Base-by-base conservation (phyloP, 53 echinoderm and acorn worm genomes). In the Echinometra lucunter region DNA sequence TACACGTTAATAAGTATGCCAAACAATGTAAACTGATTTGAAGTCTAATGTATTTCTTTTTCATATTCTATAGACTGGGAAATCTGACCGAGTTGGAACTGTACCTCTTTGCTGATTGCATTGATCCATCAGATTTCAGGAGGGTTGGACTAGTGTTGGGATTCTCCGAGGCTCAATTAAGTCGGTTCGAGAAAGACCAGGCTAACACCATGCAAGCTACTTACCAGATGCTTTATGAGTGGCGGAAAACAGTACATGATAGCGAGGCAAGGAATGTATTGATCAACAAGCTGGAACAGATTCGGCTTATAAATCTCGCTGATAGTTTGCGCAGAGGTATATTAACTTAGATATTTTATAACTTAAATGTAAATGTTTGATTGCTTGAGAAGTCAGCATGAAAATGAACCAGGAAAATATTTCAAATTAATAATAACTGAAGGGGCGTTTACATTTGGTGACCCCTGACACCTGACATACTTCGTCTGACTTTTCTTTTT, bases 101-200 rank as follows among this genome's bases (percentile, higher is more conserved):
- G 6, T 66, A 66, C 10, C 27, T 66, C 30, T 3, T 66, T 28
- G 66, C 66, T 66, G 66, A 66, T 7, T 27, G 28, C 9, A 23
- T 87, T 27, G 45, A 87, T 55, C 88, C 88, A 47, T 28, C 47
- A 55, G 88, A 87, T 55, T 87, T 87, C 88, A 27, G 3, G 88
- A 87, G 30, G 32, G 88, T 87, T 2, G 88, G 88, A 45, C 88
- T 87, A 28, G 88, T 55, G 28, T 53, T 87, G 27, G 88, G 55
- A 30, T 45, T 87, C 47, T 1, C 88, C 7, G 9, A 87, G 12
- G 88, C 88, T 42, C 1, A 2, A 45, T 32, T 87, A 4, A n/a
- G 32, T 18, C 45, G 88, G 28, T 87, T 49, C 15, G 6, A 87
- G n/a, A 7, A 87, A 49, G 88, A 87, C 55, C 0, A 87, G 1